Conservation (phyloP, 2,888 invertebrate genomes). For the Clostera curtula region DNA sequence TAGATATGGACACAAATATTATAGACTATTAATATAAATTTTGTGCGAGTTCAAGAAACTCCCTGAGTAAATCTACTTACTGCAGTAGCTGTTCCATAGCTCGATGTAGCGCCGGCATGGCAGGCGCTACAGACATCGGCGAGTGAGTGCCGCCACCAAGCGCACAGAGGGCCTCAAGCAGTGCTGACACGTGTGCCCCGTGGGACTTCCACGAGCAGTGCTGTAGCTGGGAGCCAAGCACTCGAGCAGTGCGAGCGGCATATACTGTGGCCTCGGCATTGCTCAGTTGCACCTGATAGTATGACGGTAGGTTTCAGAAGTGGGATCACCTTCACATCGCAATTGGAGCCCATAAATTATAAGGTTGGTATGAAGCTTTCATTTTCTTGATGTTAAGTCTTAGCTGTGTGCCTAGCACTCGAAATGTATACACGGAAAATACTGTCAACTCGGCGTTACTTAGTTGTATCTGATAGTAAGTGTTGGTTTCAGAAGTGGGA, state of each 20-base stretch:
- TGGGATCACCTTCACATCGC: no score
- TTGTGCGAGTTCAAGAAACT: not conserved
- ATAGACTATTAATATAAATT: not conserved
- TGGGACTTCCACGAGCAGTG: conserved; percentile 16
- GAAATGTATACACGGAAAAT: no score
- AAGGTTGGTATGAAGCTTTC: no score
- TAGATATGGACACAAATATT: not conserved
- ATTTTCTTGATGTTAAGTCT: no score
- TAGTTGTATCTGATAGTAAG: no score
- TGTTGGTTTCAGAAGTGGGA: no score
- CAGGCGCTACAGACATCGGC: conserved; percentile 32
- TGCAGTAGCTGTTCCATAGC: conserved; percentile 19
- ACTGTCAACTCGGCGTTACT: no score
- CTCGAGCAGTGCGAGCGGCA: conserved; percentile 41
- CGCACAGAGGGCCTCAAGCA: conserved; percentile 52
- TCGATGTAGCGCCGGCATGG: conserved; percentile 29
- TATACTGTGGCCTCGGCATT: conserved; percentile 39
- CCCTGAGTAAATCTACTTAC: conserved; percentile 10
- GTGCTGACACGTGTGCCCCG: conserved; percentile 23
- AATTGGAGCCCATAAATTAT: no score
- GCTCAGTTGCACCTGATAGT: conserved; percentile 49
- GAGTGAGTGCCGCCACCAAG: conserved; percentile 38
- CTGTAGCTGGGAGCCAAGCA: conserved; percentile 36
- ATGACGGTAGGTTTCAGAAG: no score
- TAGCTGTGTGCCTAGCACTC: no score